Conservation (phyloP, 2,113 vertebrate species). For the Otolemur garnettii region DNA sequence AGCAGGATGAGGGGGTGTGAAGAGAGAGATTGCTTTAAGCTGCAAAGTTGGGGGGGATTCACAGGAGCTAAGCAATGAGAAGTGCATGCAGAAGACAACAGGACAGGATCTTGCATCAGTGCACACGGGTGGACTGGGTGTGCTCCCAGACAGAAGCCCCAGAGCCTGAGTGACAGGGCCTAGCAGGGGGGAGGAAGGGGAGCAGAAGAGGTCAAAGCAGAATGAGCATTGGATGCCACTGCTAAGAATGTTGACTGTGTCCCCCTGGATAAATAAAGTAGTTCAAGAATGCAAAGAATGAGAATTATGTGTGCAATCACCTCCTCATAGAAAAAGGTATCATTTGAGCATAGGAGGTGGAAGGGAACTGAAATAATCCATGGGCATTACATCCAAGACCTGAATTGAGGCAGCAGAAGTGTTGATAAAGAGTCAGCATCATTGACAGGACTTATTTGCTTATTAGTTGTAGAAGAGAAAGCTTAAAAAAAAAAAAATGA, state of each 20-base stretch:
- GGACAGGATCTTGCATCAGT: not conserved
- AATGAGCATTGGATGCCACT: rapidly evolving
- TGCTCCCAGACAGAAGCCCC: not conserved
- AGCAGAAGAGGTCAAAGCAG: too few species aligned
- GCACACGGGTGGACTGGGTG: not conserved
- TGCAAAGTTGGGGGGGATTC: not conserved
- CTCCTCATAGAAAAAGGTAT: not conserved
- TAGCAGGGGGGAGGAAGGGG: rapidly evolving
- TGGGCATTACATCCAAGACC: rapidly evolving
- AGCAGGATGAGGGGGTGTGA: rapidly evolving
- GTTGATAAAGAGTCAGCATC: not conserved
- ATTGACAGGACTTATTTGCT: too few species aligned
- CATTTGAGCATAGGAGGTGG: not conserved
- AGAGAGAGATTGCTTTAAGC: not conserved
- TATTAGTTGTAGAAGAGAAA: not conserved
- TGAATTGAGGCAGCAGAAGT: not conserved
- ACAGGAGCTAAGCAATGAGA: not conserved
- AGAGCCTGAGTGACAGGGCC: not conserved
- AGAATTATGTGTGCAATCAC: not conserved
- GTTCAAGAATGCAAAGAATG: not conserved
- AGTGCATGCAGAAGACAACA: not conserved
- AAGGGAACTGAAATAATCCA: not conserved
- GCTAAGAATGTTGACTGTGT: not conserved
- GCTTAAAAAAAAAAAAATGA: not conserved
- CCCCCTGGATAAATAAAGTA: not conserved